Evolutionary conservation across 2,797 vertebrate species (phyloP), one percentile per base, ranked within the genome.

Genomic region (Steatocranus sp.): DNA sequence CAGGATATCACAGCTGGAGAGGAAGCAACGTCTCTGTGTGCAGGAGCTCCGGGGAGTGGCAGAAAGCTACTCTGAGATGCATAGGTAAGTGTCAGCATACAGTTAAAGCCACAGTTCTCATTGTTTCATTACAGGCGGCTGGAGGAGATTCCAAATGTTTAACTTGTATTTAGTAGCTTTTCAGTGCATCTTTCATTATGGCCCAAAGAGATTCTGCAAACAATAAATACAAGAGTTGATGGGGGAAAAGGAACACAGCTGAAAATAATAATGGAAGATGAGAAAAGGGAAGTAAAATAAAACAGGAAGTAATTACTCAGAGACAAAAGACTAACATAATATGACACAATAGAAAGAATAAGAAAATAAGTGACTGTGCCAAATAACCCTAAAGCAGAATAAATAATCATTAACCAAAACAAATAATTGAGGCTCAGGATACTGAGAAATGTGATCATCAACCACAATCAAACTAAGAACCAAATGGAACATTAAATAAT

Each of bases 1-100:
- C 93, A 10, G 96, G 97, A 25, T 96, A 96, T 91, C 95, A 95
- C 89, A 96, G 95, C 83, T 92, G 86, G 83, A 94, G 94, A 81
- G 96, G 96, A 30, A 94, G 66, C 81, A 94, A 95, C 56, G 75
- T 93, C 58, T 97, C 97, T 74, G 82, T 94, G 80, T 98, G 97
- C 83, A 93, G 88, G 41, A 36, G 63, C 74, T 91, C 90, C 54
- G 96, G 96, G 48, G 82, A 70, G 8, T 99, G 97, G 97, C 93
- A 85, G 56, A 49, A 58, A 18, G 94, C 96, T 15, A 94, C 96
- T 1, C 87, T 97, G 18, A 86, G 17, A 74, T 97, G 96, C 78
- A 93, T 88, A 70, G 93, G 96, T 96, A 85, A 89, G 83, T 81
- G 32, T 61, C 3, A 41, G 25, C 12, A 32, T 8, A 5, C 7